Conservation (phyloP, 2,797 vertebrate genomes). For the Tenualosa ilisha region DNA sequence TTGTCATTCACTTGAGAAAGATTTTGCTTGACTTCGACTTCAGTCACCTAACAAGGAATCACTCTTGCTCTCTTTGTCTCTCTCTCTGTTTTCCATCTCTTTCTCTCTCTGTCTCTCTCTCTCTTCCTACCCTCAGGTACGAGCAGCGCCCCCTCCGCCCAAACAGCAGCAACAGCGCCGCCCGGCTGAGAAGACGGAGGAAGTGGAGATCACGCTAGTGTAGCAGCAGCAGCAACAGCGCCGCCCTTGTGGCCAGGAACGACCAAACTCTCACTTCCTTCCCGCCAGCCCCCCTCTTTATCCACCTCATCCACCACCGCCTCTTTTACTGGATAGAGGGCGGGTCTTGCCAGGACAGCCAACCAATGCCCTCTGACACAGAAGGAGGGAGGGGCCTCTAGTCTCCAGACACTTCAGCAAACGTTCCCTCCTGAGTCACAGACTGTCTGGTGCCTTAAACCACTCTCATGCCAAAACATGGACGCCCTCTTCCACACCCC, state of each 20-base stretch:
- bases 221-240: constrained; percentile 66
- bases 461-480: constrained; percentile 59
- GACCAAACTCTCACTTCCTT: constrained; percentile 35
- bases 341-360: background rate
- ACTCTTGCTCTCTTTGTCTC: background rate
- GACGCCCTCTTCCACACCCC: constrained; percentile 21
- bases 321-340: background rate
- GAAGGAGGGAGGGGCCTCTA: constrained; percentile 32
- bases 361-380: constrained; percentile 9
- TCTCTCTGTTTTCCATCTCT: background rate
- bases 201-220: constrained; percentile 98
- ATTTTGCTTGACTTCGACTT: background rate
- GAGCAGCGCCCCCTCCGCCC: constrained; percentile 80
- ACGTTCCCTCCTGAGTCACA: constrained; percentile 44
- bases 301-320: background rate
- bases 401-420: constrained; percentile 51
- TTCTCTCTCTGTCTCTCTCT: background rate
- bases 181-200: constrained; percentile 86
- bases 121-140: constrained; percentile 76
- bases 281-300: background rate
- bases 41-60: background rate
- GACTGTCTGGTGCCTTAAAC: constrained; percentile 71
- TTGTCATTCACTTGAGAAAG: background rate
- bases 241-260: constrained; percentile 43
- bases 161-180: constrained; percentile 79